phyloP scores from a whole-genome alignment of 2,888 invertebrate species.

The Polietes domitor region DNA sequence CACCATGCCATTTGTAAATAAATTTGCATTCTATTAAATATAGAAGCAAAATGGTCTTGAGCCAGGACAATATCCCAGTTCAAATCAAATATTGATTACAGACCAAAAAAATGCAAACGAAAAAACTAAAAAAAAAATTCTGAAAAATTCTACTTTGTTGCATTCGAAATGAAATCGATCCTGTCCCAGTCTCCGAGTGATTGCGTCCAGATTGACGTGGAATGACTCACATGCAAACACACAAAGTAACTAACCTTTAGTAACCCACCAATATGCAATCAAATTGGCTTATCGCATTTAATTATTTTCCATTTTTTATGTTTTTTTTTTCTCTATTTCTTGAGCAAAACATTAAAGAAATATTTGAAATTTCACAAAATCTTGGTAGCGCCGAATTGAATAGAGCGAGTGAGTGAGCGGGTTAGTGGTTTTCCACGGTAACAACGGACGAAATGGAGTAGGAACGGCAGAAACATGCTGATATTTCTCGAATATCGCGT shows the following conservation, averaged over 20 bases:
- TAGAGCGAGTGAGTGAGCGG: conserved; percentile 1
- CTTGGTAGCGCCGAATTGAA: not conserved
- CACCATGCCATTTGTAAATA: too few species aligned
- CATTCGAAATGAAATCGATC: too few species aligned
- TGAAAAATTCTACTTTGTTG: too few species aligned
- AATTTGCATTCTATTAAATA: too few species aligned
- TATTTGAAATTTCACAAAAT: conserved; percentile 58
- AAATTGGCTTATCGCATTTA: conserved; percentile 63
- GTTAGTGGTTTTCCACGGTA: not conserved
- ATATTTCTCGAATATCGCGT: conserved; percentile 63
- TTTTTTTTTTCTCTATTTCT: conserved; percentile 19
- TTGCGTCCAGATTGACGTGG: too few species aligned
- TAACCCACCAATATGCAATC: conserved; percentile 56
- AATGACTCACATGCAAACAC: not conserved
- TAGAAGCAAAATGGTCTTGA: too few species aligned
- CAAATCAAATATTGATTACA: too few species aligned
- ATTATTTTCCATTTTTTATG: conserved; percentile 42
- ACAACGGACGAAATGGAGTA: conserved; percentile 13
- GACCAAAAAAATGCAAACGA: too few species aligned
- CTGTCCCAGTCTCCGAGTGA: too few species aligned
- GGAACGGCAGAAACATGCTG: conserved; percentile 57
- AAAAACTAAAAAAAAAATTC: too few species aligned
- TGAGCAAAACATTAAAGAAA: conserved; percentile 44
- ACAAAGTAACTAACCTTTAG: conserved; percentile 55
- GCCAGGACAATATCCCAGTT: too few species aligned